phyloP scores from a whole-genome alignment of 2,888 invertebrate species.

The Incurvaria masculella region DNA sequence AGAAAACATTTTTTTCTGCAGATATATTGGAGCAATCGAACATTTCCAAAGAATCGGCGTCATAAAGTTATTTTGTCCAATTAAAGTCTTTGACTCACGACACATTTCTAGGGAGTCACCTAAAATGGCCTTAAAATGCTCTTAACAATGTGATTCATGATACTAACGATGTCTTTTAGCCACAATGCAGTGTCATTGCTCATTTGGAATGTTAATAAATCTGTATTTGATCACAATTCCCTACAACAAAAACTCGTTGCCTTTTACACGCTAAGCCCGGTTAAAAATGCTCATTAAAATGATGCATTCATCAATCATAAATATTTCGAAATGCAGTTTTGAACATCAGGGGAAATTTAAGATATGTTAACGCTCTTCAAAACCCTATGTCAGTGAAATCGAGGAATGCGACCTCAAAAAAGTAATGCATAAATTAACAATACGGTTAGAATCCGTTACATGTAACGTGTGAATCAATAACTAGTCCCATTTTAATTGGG shows the following conservation, averaged over 20 bases:
- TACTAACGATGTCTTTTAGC: not conserved
- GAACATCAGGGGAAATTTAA: slow-evolving; percentile 17
- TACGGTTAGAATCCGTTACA: too few species aligned
- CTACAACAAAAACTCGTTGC: not conserved
- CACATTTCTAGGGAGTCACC: not conserved
- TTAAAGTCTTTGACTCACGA: slow-evolving; percentile 25
- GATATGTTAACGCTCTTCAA: too few species aligned
- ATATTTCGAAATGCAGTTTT: slow-evolving; percentile 28
- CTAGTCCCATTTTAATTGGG: too few species aligned
- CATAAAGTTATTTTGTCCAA: slow-evolving; percentile 43
- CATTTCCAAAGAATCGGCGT: too few species aligned
- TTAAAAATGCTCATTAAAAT: slow-evolving; percentile 48
- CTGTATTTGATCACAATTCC: not conserved
- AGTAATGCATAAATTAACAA: too few species aligned
- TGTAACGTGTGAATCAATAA: too few species aligned
- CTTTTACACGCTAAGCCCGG: slow-evolving; percentile 31
- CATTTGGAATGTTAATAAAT: not conserved
- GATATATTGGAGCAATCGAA: too few species aligned
- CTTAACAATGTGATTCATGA: not conserved
- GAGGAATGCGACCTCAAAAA: not conserved
- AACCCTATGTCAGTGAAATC: too few species aligned
- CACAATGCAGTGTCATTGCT: not conserved
- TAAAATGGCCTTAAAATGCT: not conserved
- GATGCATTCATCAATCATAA: slow-evolving; percentile 38
- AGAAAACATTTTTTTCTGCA: too few species aligned